Evolutionary conservation across 2,113 vertebrate genomes (phyloP), one percentile per base, ranked within the genome.

Genomic region (Cephalopholis sonnerati): DNA sequence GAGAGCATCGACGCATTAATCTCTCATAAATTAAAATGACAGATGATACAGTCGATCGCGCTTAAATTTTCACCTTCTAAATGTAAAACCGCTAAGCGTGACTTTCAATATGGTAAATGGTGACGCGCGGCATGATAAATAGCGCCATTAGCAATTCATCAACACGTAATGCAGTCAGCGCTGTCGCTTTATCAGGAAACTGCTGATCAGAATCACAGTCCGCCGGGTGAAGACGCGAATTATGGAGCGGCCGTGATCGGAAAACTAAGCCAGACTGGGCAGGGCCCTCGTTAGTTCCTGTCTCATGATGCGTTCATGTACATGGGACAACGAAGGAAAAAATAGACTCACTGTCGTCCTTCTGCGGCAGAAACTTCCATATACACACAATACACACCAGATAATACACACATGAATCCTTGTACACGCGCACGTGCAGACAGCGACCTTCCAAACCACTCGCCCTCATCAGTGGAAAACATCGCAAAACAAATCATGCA

Each of bases 131-230:
- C 25, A 15, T 88, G 91, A 90, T 85, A 82, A 92, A 91, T 86
- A 27, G 79, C 24, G 0, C 36, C 83, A 89, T 93, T 91, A 89
- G 85, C 85, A 81, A 87, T 92, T 91, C 87, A 91, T 82, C 82
- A 92, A 92, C 88, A 91, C 63, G 44, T 68, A 73, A 76, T 27
- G 70, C 65, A 62, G 80, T 41, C 72, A 2, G 44, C 6, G 3
- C 72, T 2, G 83, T 54, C 36, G 67, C 80, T 82, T 84, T 81
- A 88, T 90, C 90, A 82, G 84, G 66, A 68, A 83, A 81, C 24
- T 36, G 86, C 84, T 86, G 85, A 87, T 92, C 84, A 36, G 54
- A 81, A 85, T 89, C 78, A 12, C 61, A 15, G 74, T 32, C 64
- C 1, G 16, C 27, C 1, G 9, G 73, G 72, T 13, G 74, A 77